Percentiles rank a stretch among this genome's conserved stretches.
Evolutionary conservation across 2,797 vertebrate species (phyloP).

Genomic region (Smutsia temminckii): DNA sequence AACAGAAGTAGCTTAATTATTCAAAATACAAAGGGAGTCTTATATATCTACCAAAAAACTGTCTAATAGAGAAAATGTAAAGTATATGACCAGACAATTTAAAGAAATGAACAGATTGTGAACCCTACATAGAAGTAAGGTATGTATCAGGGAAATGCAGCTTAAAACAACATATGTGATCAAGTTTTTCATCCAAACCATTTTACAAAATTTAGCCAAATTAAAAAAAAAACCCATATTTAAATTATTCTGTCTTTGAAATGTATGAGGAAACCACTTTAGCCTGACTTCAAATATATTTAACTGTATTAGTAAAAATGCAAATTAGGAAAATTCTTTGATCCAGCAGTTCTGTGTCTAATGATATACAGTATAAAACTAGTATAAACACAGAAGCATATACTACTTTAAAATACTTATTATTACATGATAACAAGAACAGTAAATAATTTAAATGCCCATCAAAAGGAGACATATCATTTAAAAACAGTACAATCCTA

Average conservation of each 20-base stretch:
- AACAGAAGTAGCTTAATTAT: neutral
- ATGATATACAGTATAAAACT: neutral
- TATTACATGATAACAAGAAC: neutral
- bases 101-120: neutral
- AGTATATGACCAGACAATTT: neutral
- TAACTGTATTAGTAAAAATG: neutral
- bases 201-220: neutral
- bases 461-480: neutral
- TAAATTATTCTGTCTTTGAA: neutral
- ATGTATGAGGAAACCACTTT: neutral
- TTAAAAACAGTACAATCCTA: neutral
- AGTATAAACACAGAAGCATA: neutral
- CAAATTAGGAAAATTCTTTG: slow-evolving; percentile 4
- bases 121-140: neutral
- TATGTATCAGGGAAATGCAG: neutral
- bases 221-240: neutral
- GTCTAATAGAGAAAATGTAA: neutral
- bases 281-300: neutral
- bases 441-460: neutral
- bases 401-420: neutral
- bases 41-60: neutral
- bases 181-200: neutral
- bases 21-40: neutral
- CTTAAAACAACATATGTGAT: neutral
- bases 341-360: neutral